Percentiles rank a stretch among this genome's conserved stretches.
phyloP scores from a whole-genome alignment of 92 coral and sea anemone species.

The Montipora capitata region DNA sequence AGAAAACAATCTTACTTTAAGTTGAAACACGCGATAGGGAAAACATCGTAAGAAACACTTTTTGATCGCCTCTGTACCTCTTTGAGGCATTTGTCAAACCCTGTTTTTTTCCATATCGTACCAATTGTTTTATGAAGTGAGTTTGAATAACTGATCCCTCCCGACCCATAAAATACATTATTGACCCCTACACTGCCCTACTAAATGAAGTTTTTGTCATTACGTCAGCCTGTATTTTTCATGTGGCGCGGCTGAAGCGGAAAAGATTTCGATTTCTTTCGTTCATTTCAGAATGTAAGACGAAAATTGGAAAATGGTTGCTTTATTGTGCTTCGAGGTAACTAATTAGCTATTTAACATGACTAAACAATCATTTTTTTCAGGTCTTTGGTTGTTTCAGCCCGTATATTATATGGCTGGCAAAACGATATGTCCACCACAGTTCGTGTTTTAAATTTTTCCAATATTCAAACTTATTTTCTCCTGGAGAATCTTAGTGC shows the following conservation, averaged over 20 bases:
- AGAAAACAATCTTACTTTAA: not conserved
- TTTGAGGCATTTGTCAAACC: no score
- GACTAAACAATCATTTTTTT: slow-evolving; percentile 20
- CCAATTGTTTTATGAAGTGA: no score
- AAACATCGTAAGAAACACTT: not conserved
- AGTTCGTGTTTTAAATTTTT: not conserved
- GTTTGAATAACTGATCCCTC: not conserved
- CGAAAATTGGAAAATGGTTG: not conserved
- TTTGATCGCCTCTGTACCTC: no score
- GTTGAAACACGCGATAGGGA: not conserved
- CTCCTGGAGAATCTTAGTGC: not conserved
- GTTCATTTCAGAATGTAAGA: not conserved
- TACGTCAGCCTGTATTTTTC: slow-evolving; percentile 19
- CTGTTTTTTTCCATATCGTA: no score
- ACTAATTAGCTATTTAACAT: slow-evolving; percentile 1
- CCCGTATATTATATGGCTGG: slow-evolving; percentile 24
- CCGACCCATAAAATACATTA: not conserved
- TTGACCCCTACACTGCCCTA: slow-evolving; percentile 4
- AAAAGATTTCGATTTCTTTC: not conserved
- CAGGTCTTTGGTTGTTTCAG: slow-evolving; percentile 4
- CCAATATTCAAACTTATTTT: not conserved
- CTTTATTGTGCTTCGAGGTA: slow-evolving; percentile 21
- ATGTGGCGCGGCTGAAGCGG: not conserved
- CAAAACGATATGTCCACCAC: slow-evolving; percentile 4
- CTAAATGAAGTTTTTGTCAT: not conserved